Evolutionary conservation across 2,113 vertebrate species (phyloP), one percentile per base, ranked within the genome.

Genomic region (Cervus canadensis): DNA sequence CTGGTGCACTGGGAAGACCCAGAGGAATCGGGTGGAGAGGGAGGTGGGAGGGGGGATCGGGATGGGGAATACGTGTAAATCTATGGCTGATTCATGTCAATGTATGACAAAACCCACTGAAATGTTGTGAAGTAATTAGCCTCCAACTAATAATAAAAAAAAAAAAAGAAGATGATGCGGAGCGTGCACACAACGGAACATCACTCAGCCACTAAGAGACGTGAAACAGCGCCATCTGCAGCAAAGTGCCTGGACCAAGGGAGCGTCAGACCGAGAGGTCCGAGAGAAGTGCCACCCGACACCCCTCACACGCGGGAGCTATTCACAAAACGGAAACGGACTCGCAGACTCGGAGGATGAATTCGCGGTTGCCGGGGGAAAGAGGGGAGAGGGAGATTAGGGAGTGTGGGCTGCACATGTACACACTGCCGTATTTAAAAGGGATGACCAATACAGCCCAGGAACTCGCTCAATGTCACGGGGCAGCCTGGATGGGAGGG

Each of bases 121-220:
- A 40, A 40, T 40, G 40, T 40, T 40, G 40, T 40, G 40, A 40
- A 40, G 40, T 40, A 40, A 40, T 40, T 40, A 40, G 40, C 40
- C 40, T 40, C 40, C 40, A 40, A 40, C 40, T 40, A 40, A 40
- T 40, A 40, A 40, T 40, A 40, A 40, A 40, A 40, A 40, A 40
- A 40, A 40, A 40, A 40, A 40, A 40, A 40, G 4, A 13, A 43
- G 26, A 28, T 14, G 26, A 28, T 14, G 71, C 13, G 74, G 23
- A 4, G 13, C 3, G 1, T 2, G 4, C 23, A 26, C 1, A 26
- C 36, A 12, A 0, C 45, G 40, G 74, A 4, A 13, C 6, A 0
- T 0, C 2, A 1, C 40, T 26, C 74, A 45, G 74, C 74, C 74
- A 2, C 1, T 0, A 1, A 4, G 2, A 26, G 23, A 40, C 36